These are phyloP conservation scores for Tetramorium alpestre DNA, from an alignment of 1,140 invertebrate species.

Conservation along the genomic window DNA sequence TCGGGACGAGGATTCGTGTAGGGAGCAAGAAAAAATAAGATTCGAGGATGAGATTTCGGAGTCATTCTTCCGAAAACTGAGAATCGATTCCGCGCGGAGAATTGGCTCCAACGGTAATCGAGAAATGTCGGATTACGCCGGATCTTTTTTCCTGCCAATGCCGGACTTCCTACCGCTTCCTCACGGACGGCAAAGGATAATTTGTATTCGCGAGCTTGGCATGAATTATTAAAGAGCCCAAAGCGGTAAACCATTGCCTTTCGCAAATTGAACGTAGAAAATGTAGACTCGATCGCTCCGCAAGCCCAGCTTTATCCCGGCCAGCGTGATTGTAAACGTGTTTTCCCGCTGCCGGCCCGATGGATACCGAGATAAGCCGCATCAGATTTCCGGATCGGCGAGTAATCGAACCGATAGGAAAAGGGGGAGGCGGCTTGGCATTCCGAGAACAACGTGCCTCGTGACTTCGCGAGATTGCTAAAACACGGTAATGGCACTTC, in stretches of 20 bases:
- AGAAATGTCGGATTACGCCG: background rate
- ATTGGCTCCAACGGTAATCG: background rate
- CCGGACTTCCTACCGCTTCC: background rate
- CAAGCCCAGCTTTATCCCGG: conserved; percentile 14
- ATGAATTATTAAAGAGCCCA: conserved; percentile 27
- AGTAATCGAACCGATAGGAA: conserved; percentile 45
- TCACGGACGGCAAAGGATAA: background rate
- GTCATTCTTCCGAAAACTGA: background rate
- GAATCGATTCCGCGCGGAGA: background rate
- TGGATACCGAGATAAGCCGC: conserved; percentile 39
- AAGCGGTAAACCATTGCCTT: conserved; percentile 5
- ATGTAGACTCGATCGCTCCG: conserved; percentile 13
- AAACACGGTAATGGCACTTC: conserved; percentile 6
- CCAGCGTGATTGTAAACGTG: conserved; percentile 42
- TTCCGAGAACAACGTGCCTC: conserved; percentile 18
- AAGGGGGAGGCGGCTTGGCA: background rate
- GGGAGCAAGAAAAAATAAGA: conserved; percentile 1
- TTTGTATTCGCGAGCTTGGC: conserved; percentile 12
- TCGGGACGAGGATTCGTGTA: background rate
- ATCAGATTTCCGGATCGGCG: conserved; percentile 45
- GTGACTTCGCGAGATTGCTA: conserved; percentile 29
- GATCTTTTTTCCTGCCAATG: background rate
- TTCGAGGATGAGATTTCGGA: conserved; percentile 7
- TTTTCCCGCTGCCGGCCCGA: background rate
- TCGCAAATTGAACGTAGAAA: conserved; percentile 36